These are phyloP conservation scores for Brachystomella parvula DNA, from an alignment of 1,140 invertebrate species.

Conservation along the genomic window DNA sequence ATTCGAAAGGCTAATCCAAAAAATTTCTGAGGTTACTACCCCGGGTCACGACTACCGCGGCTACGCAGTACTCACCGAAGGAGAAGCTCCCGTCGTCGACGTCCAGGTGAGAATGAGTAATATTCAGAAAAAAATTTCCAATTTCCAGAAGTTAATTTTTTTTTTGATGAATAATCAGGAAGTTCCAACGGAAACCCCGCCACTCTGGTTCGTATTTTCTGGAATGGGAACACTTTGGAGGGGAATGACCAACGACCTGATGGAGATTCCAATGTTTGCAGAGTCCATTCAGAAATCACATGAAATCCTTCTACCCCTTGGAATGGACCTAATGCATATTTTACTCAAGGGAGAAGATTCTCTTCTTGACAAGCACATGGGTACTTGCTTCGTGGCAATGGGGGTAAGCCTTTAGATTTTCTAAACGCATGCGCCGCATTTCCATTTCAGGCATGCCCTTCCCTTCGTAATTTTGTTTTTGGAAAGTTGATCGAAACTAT, in stretches of 20 bases:
- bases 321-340: slow-evolving; percentile 49
- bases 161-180: slow-evolving; percentile 25
- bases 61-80: slow-evolving; percentile 45
- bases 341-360: slow-evolving; percentile 47
- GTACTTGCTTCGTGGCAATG: slow-evolving; percentile 5
- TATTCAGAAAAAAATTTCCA: not conserved
- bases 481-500: slow-evolving; percentile 30
- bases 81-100: not conserved
- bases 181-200: slow-evolving; percentile 40
- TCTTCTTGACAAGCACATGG: slow-evolving; percentile 44
- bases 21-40: slow-evolving; percentile 41
- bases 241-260: slow-evolving; percentile 62
- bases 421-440: too few relatives aligned
- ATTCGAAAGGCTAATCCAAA: slow-evolving; percentile 40
- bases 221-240: slow-evolving; percentile 86
- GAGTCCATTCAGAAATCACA: slow-evolving; percentile 46
- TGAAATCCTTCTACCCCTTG: slow-evolving; percentile 39
- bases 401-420: slow-evolving; percentile 1
- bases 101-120: not conserved
- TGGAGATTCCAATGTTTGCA: slow-evolving; percentile 49
- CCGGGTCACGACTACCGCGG: slow-evolving; percentile 47
- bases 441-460: slow-evolving; percentile 46
- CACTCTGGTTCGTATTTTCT: slow-evolving; percentile 76
- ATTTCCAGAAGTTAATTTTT: not conserved
- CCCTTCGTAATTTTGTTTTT: slow-evolving; percentile 34